These are phyloP conservation scores for Lepilemur ruficaudatus DNA, from an alignment of 2,797 vertebrate genomes.

Conservation along the genomic window DNA sequence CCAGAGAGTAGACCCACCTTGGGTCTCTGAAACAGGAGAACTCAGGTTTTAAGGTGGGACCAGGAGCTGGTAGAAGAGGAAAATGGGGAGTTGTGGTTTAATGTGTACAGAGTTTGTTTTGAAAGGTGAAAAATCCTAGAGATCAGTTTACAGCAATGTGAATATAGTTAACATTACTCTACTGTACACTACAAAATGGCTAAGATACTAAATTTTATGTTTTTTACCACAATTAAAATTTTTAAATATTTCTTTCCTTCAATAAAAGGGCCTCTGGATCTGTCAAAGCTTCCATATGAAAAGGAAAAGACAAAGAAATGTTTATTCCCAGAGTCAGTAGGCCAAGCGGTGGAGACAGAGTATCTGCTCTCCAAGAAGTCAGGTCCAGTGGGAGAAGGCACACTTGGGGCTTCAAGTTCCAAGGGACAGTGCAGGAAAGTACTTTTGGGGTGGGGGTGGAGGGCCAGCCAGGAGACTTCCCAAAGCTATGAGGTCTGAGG, in stretches of 20 bases:
- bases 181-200: neutral
- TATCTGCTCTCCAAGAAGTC: neutral
- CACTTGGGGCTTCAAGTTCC: neutral
- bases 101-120: neutral
- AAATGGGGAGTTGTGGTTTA: neutral
- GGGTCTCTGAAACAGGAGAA: neutral
- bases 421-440: neutral
- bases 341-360: neutral
- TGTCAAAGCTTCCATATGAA: neutral
- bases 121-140: neutral
- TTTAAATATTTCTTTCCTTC: neutral
- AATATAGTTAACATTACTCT: neutral
- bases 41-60: neutral
- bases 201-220: neutral
- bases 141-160: neutral
- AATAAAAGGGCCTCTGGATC: neutral
- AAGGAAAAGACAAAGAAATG: neutral
- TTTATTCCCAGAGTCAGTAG: neutral
- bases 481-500: neutral
- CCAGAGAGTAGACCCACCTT: neutral
- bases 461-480: neutral
- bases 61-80: neutral
- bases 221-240: slow-evolving; percentile 2
- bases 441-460: too few species aligned
- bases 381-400: neutral